A percentile compares a stretch with the other conserved stretches of the same genome.
These are phyloP conservation scores for Morpho deidamia DNA, from an alignment of 2,888 invertebrate genomes.

Conservation along the genomic window DNA sequence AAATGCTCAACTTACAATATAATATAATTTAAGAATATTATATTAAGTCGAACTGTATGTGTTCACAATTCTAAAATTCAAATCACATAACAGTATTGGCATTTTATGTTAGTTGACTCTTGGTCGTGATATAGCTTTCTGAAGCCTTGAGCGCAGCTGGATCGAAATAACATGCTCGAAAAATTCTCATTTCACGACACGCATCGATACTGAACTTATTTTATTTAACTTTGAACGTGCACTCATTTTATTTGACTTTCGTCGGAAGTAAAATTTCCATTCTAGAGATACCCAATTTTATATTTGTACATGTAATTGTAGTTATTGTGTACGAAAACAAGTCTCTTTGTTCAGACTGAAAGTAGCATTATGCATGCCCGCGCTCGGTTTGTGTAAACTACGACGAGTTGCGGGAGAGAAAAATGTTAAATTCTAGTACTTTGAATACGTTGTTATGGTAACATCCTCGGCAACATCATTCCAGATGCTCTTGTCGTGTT, in stretches of 20 bases:
- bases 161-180: neutral
- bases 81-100: neutral
- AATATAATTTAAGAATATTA: too few species aligned
- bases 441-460: constrained; percentile 27
- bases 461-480: constrained; percentile 10
- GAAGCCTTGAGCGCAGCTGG: neutral
- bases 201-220: neutral
- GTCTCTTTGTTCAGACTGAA: constrained; percentile 32
- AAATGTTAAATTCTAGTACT: constrained; percentile 26
- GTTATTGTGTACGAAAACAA: constrained; percentile 34
- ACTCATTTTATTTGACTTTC: neutral
- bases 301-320: constrained; percentile 3
- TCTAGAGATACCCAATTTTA: constrained; percentile 1
- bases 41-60: too few species aligned
- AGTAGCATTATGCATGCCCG: constrained; percentile 37
- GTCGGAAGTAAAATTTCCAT: constrained; percentile 2
- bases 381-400: constrained; percentile 36
- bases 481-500: constrained; percentile 16
- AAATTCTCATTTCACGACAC: neutral
- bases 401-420: constrained; percentile 22
- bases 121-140: neutral
- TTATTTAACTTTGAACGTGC: neutral
- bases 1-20: too few species aligned
- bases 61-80: neutral
- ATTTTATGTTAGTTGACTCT: neutral